Base-by-base conservation (phyloP, 2,113 vertebrate species). In the Trichomycterus rosablanca region DNA sequence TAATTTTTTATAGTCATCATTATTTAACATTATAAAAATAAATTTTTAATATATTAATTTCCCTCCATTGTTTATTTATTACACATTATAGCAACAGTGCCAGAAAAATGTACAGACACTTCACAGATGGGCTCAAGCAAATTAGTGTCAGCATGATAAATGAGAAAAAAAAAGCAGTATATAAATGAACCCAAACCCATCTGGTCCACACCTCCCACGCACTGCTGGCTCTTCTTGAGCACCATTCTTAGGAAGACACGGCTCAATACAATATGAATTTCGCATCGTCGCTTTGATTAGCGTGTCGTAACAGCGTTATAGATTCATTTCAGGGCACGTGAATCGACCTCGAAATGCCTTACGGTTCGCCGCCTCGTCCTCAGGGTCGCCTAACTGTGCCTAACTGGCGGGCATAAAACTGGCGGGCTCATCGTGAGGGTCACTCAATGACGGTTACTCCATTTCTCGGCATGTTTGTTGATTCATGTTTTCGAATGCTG, bases 111-210 rank as follows among this genome's bases (percentile, higher is more conserved):
- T 22, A 11, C 19, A 56, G 68, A 73, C 71, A 49, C 11, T 43
- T 71, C 58, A 59, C 66, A 74, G 75, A 74, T 70, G 69, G 66
- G 55, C 59, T 70, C 45, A 32, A 50, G 44, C 46, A 67, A 78
- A 68, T 75, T 68, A 71, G 67, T 75, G 70, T 75, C 70, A 75
- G 53, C 59, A 62, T 74, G 64, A 75, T 73, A 66, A 71, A 73
- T 68, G 70, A 60, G n/a, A 73, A 67, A 73, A 60, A 68, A 70
- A 70, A 77, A 73, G 60, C 70, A 55, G 69, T 42, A 68, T 70
- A 72, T 70, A 72, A 77, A 69, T 68, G 65, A 72, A 70, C 56
- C 53, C 30, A 57, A 43, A 28, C 61, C 73, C 73, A 71, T 77
- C 73, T 75, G 76, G 56, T 69, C 44, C n/a, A 39, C 63, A 52